These are phyloP conservation scores for Falcaria lacertinaria DNA, from an alignment of 2,888 invertebrate genomes.

Conservation along the genomic window DNA sequence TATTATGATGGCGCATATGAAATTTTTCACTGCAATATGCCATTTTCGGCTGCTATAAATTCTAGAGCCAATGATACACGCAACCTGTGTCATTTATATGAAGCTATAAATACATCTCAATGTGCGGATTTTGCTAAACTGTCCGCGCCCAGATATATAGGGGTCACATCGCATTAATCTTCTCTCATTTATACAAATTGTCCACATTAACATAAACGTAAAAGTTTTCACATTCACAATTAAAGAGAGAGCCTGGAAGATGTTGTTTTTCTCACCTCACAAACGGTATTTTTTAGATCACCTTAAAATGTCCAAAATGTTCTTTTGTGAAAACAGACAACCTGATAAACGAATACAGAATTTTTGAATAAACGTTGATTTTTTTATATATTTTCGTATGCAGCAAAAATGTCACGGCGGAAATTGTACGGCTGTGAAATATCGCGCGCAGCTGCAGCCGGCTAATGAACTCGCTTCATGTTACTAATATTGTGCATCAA, in stretches of 20 bases:
- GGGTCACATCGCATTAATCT: slow-evolving; percentile 62
- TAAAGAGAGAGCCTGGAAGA: not conserved
- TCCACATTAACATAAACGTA: slow-evolving; percentile 28
- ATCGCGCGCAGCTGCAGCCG: slow-evolving; percentile 56
- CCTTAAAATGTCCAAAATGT: slow-evolving; percentile 1
- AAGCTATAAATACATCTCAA: slow-evolving; percentile 67
- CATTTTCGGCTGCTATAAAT: slow-evolving; percentile 42
- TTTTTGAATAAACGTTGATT: slow-evolving; percentile 29
- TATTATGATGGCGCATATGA: slow-evolving; percentile 22
- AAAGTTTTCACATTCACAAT: slow-evolving; percentile 22
- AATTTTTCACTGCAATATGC: slow-evolving; percentile 33
- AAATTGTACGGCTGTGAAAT: slow-evolving; percentile 61
- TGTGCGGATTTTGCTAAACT: slow-evolving; percentile 60
- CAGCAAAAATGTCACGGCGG: slow-evolving; percentile 54
- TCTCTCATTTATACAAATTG: slow-evolving; percentile 48
- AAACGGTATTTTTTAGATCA: not conserved
- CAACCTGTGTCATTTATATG: slow-evolving; percentile 56
- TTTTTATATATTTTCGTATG: slow-evolving; percentile 45
- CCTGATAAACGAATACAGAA: slow-evolving; percentile 9
- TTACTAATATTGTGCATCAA: slow-evolving; percentile 61
- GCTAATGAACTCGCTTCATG: slow-evolving; percentile 70
- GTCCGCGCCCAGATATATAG: slow-evolving; percentile 61
- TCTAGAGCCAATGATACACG: slow-evolving; percentile 47
- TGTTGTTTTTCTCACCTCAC: no score
- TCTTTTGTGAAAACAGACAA: slow-evolving; percentile 2